Percentiles rank a stretch among this genome's conserved stretches.
phyloP scores from a whole-genome alignment of 2,797 vertebrate genomes.

The Coracias cyanogaster region DNA sequence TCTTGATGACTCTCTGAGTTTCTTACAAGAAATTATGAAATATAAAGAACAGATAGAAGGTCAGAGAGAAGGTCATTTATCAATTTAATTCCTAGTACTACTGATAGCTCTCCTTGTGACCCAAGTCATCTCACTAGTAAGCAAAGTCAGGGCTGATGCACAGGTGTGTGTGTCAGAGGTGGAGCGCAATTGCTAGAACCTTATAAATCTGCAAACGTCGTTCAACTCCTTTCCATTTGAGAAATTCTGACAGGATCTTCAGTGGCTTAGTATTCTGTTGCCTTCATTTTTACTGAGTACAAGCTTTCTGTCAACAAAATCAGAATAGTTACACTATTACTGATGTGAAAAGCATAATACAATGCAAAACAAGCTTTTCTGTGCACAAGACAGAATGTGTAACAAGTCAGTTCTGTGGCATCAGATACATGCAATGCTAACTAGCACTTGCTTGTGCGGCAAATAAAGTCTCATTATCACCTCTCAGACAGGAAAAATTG shows the following conservation, averaged over 20 bases:
- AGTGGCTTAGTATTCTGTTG: neutral
- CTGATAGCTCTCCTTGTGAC: neutral
- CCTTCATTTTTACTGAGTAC: neutral
- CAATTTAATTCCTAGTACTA: neutral
- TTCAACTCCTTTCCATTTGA: neutral
- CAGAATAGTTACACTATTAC: neutral
- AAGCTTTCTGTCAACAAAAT: neutral
- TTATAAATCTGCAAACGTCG: neutral
- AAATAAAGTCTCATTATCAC: constrained; percentile 55
- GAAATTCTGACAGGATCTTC: neutral
- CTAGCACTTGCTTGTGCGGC: neutral
- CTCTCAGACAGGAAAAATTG: constrained; percentile 37
- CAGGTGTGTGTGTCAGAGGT: neutral
- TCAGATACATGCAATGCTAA: neutral
- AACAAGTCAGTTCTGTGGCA: neutral
- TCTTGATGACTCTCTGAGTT: neutral
- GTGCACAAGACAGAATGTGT: neutral
- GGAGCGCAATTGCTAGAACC: neutral
- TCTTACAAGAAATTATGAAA: constrained; percentile 14
- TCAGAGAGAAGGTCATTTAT: constrained; percentile 1
- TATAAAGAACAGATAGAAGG: constrained; percentile 13
- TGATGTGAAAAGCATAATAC: neutral
- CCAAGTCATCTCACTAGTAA: neutral
- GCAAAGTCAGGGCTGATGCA: neutral
- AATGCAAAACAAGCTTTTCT: neutral